Evolutionary conservation across 2,888 invertebrate species (phyloP), one percentile per base, ranked within the genome.

Genomic region (Amaurobius ferox): DNA sequence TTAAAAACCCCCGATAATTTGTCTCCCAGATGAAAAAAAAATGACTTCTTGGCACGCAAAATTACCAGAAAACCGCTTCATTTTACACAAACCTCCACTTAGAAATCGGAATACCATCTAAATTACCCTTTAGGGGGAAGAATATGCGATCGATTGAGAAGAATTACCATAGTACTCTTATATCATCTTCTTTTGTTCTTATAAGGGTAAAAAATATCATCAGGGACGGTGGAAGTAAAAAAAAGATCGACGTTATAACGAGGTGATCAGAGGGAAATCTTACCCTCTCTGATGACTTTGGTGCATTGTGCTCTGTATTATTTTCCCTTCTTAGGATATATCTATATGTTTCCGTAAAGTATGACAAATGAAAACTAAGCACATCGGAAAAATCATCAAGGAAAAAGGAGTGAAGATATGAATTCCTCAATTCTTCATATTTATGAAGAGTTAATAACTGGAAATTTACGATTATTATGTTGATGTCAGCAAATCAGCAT

Each of bases 161-260:
- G 71, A 83, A 83, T 83, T 83, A 83, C 81, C 81, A 83, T 83
- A 83, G 81, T 44, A 48, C 68, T 74, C 61, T 64, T 76, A 76
- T 83, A 83, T 76, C 81, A 76, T 83, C 73, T 74, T 40, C 70
- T 74, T 64, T 83, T 83, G 81, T 83, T 83, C 81, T 83, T 76
- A 74, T 74, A 81, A 68, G 76, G 76, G 48, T 67, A 61, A 62
- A 16, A 44, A 85, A 77, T 78, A 77, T 85, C 83, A 78, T 72
- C 77, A 85, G 72, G 29, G 28, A 19, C 0, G 1, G 68, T n/a
- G n/a, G n/a, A n/a, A n/a, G n/a, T n/a, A 23, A 40, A 13, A 35
- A 68, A 35, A 30, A 19, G 23, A 28, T n/a, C 62, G 44, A 68
- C 73, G 55, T 80, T 73, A 67, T 77, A 78, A 83, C 71, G 83